These are phyloP conservation scores for Saguinus midas DNA, from an alignment of 2,113 vertebrate species.

Conservation along the genomic window DNA sequence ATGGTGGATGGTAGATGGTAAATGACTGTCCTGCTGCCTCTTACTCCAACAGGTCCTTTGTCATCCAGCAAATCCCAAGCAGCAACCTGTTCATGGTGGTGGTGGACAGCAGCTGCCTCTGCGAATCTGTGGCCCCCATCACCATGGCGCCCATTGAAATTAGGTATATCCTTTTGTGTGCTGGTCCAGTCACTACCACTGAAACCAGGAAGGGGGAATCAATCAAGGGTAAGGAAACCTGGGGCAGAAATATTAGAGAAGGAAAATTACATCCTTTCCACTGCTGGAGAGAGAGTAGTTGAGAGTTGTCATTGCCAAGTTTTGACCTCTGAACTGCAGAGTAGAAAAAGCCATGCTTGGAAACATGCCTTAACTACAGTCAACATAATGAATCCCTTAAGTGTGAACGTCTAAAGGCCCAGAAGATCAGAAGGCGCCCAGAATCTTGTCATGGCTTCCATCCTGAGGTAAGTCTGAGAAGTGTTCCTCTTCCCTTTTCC, in stretches of 20 bases:
- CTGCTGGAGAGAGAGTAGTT: not conserved
- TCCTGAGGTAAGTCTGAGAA: constrained; percentile 88
- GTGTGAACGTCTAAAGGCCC: constrained; percentile 96
- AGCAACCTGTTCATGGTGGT: constrained; percentile 99
- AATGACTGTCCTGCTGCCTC: constrained; percentile 37
- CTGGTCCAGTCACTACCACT: not conserved
- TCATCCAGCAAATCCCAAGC: constrained; percentile 99
- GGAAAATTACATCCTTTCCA: not conserved
- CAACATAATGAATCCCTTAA: constrained; percentile 99
- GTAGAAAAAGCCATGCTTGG: constrained; percentile 4
- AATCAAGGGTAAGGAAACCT: not conserved
- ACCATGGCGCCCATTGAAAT: constrained; percentile 98
- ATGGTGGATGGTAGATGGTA: not conserved
- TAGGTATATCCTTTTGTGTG: constrained; percentile 96
- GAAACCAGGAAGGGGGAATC: not conserved
- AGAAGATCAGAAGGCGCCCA: constrained; percentile 97
- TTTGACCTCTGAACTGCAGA: constrained; percentile 10
- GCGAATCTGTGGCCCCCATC: constrained; percentile 91
- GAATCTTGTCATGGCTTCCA: constrained; percentile 98
- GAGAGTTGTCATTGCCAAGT: not conserved
- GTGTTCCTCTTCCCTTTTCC: not conserved
- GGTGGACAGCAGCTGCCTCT: constrained; percentile 95
- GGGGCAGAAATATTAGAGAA: not conserved
- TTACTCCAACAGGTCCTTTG: constrained; percentile 91
- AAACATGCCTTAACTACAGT: constrained; percentile 88